These are phyloP conservation scores for Steatocranus sp. DNA, from an alignment of 2,797 vertebrate species.

Conservation along the genomic window DNA sequence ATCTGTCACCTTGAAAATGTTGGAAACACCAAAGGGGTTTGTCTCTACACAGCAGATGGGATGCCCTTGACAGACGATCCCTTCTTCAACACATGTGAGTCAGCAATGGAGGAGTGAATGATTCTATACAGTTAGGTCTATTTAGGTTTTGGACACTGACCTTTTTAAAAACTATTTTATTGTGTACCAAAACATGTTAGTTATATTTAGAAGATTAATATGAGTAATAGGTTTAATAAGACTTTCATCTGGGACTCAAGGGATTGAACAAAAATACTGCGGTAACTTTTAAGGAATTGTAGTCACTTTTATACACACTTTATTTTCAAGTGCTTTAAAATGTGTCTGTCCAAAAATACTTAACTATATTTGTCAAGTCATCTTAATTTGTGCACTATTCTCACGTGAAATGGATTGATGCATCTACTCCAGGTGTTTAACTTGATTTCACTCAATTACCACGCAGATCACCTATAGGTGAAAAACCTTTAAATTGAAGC, in stretches of 20 bases:
- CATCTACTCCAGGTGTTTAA: neutral
- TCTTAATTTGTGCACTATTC: neutral
- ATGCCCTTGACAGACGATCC: conserved; percentile 67
- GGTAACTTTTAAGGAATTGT: neutral
- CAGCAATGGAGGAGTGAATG: fast-evolving
- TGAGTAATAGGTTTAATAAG: neutral
- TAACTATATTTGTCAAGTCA: neutral
- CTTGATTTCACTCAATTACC: neutral
- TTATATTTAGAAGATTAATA: neutral
- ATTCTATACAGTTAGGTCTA: neutral
- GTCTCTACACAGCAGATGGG: conserved; percentile 57
- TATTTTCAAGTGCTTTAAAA: neutral
- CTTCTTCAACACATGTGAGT: conserved; percentile 69
- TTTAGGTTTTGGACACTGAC: neutral
- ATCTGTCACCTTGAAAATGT: conserved; percentile 46
- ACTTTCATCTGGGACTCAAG: neutral
- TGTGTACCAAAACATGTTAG: neutral
- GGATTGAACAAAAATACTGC: neutral
- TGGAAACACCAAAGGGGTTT: conserved; percentile 33
- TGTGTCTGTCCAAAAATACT: neutral
- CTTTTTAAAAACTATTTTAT: neutral
- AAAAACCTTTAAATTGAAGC: neutral
- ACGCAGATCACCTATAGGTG: neutral
- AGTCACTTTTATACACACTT: neutral
- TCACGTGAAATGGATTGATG: neutral